Conservation (phyloP, 2,797 vertebrate genomes). For the Okamejei kenojei region DNA sequence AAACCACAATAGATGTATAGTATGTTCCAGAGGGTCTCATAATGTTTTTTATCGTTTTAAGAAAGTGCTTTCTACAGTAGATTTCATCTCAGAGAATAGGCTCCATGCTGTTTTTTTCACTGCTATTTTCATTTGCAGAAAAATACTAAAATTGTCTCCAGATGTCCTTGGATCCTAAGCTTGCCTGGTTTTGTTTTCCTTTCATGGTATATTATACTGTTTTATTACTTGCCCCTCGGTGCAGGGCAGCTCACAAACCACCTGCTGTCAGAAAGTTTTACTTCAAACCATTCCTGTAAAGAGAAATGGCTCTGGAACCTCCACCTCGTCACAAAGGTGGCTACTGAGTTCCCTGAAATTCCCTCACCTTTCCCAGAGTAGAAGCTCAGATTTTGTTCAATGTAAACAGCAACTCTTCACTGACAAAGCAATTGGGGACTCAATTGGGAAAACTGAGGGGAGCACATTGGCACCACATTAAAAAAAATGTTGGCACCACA, state of each 20-base stretch:
- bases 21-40: conserved; percentile 4
- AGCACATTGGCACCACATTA: not conserved
- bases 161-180: not conserved
- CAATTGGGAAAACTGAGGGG: not conserved
- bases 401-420: not conserved
- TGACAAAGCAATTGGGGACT: too few relatives aligned
- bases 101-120: conserved; percentile 15
- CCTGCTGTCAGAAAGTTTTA: not conserved
- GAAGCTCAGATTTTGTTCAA: not conserved
- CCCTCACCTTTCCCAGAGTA: not conserved
- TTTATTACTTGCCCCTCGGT: conserved; percentile 26
- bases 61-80: conserved; percentile 19
- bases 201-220: conserved; percentile 22
- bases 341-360: not conserved
- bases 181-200: conserved; percentile 29
- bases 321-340: not conserved
- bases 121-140: conserved; percentile 16
- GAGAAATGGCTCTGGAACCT: conserved; percentile 32
- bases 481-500: not conserved
- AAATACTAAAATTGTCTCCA: conserved; percentile 27
- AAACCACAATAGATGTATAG: not conserved
- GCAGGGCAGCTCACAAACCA: conserved; percentile 2
- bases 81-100: conserved; percentile 20
- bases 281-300: conserved; percentile 45
- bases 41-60: conserved; percentile 8